Evolutionary conservation across 2,888 invertebrate species (phyloP).

Genomic region (Oscheius sp.): DNA sequence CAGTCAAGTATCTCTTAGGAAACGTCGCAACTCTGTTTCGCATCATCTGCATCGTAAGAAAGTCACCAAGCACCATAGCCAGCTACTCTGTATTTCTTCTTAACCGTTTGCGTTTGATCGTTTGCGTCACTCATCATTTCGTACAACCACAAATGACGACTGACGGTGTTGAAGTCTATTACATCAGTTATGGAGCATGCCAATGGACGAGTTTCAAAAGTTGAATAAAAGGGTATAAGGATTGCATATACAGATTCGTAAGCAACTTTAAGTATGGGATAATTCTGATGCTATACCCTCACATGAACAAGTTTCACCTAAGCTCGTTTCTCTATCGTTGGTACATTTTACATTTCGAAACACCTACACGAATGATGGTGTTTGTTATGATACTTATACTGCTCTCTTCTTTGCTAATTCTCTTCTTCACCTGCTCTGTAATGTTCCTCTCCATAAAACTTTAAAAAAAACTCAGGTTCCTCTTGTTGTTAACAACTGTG

Average conservation of each 20-base stretch:
- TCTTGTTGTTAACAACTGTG: neutral
- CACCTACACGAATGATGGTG: neutral
- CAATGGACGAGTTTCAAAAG: neutral
- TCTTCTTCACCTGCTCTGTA: neutral
- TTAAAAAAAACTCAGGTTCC: neutral
- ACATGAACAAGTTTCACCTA: neutral
- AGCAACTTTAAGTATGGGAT: neutral
- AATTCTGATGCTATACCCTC: neutral
- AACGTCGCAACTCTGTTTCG: neutral
- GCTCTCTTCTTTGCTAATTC: neutral
- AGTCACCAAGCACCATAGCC: conserved; percentile 8
- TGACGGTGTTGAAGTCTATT: neutral
- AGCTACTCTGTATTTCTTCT: conserved; percentile 5
- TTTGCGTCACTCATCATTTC: neutral
- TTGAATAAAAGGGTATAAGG: too few relatives aligned
- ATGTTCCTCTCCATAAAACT: neutral
- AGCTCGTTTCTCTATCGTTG: conserved; percentile 5
- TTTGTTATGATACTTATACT: neutral
- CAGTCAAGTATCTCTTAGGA: neutral
- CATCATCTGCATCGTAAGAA: neutral
- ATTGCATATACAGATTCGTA: too few relatives aligned
- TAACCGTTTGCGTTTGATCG: neutral
- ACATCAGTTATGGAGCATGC: conserved; percentile 3
- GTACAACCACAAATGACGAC: neutral
- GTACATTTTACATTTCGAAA: neutral